Evolutionary conservation across 2,797 vertebrate species (phyloP).

Genomic region (Bovichtus variegatus): DNA sequence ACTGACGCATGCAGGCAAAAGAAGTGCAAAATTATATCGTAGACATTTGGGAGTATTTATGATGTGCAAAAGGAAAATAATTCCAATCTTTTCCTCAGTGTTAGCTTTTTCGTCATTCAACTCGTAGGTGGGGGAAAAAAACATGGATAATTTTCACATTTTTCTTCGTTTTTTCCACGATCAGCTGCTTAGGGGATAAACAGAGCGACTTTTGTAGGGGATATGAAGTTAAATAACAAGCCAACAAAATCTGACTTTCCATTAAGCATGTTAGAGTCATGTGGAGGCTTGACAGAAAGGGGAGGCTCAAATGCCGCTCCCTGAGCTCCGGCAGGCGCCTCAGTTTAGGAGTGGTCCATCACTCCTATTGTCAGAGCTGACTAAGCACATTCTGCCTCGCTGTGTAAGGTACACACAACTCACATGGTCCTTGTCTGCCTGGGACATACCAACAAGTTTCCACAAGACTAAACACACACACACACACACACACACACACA

Average conservation of each 20-base stretch:
- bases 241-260: neutral
- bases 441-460: slow-evolving; percentile 15
- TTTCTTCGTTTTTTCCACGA: too few species aligned
- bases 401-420: slow-evolving; percentile 48
- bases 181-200: neutral
- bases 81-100: too few species aligned
- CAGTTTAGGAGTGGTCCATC: slow-evolving; percentile 59
- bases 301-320: slow-evolving; percentile 41
- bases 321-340: slow-evolving; percentile 44
- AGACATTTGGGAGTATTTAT: neutral
- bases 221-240: neutral
- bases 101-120: neutral
- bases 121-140: neutral
- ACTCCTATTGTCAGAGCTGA: slow-evolving; percentile 46
- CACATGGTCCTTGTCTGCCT: slow-evolving; percentile 11
- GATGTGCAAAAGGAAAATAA: neutral
- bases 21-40: neutral
- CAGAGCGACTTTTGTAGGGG: neutral
- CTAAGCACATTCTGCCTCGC: slow-evolving; percentile 74
- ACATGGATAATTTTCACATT: too few species aligned
- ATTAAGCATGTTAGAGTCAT: neutral
- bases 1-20: slow-evolving; percentile 14
- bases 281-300: slow-evolving; percentile 46
- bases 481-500: neutral
- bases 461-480: slow-evolving; percentile 34